Percentiles rank a stretch among this genome's conserved stretches.
phyloP scores from a whole-genome alignment of 2,888 invertebrate species.

The Sipunculus nudus region DNA sequence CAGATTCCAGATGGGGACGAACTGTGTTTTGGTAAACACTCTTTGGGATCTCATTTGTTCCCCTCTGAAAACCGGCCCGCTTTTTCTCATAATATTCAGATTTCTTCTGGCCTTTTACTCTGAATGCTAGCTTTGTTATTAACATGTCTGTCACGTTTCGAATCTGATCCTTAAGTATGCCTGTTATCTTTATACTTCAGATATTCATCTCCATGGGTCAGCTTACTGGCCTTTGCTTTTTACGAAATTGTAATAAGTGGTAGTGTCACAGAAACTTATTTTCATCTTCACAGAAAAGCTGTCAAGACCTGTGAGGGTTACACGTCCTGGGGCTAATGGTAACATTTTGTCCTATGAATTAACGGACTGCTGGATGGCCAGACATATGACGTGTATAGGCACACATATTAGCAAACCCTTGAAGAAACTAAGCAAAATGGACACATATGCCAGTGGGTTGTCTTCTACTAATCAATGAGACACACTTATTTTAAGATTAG shows the following conservation, averaged over 20 bases:
- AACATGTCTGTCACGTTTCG: slow-evolving; percentile 24
- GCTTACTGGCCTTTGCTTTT: background rate
- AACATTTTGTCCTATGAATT: no score
- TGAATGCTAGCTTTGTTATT: slow-evolving; percentile 3
- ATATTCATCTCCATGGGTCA: background rate
- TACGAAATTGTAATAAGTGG: slow-evolving; percentile 12
- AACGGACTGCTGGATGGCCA: no score
- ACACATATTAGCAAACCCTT: no score
- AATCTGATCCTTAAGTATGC: slow-evolving; percentile 27
- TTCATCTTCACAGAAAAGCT: no score
- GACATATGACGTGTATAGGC: no score
- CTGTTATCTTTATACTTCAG: slow-evolving; percentile 5
- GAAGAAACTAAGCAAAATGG: no score
- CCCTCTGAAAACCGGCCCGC: slow-evolving; percentile 24
- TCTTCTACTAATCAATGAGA: no score
- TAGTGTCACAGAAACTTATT: no score
- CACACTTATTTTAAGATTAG: no score
- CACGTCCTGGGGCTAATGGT: no score
- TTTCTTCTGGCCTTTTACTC: slow-evolving; percentile 21
- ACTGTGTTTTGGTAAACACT: slow-evolving; percentile 18
- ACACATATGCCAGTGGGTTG: no score
- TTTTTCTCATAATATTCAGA: slow-evolving; percentile 23
- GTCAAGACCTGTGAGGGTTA: no score
- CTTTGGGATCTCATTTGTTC: slow-evolving; percentile 21
- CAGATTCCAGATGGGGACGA: slow-evolving; percentile 15